Base-by-base conservation (phyloP, 2,888 invertebrate species). In the Hirtodrosophila duncani region DNA sequence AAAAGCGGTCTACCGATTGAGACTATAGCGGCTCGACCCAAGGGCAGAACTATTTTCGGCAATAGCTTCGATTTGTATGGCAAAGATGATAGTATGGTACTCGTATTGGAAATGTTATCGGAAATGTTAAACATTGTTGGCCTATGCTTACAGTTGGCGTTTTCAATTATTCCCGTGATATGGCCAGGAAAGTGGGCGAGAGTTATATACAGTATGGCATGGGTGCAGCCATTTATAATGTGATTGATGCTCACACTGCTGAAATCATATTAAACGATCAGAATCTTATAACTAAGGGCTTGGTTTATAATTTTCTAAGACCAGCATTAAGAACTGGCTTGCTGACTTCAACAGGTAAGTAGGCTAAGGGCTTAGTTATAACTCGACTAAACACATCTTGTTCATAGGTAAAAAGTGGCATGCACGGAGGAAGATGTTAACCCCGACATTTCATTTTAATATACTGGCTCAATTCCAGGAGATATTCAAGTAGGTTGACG, bases 391-490 rank as follows among this genome's bases (percentile, higher is more conserved):
- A 14, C 24, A 1, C 0, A 16, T 11, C 3, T 9, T 1, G 6
- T 6, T 23, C 26, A 0, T 4, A 80, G 81, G 57, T 39, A 60
- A 79, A 34, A 83, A 84, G 44, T 84, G 84, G 84, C 82, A 84
- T 27, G 39, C 37, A 0, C 66, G 84, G 3, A 49, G 78, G 0
- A 56, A 39, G 3, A 53, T 70, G 70, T 55, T 70, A 16, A 52
- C 63, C 0, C 71, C 81, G 0, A 81, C 84, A 0, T 84, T 84
- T 29, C 81, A 84, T 37, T 77, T 82, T 6, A 83, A 74, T 34
- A 83, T 85, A 38, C 49, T 84, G 33, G 64, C 49, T 4, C 81
- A 84, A 24, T 84, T 84, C 43, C 52, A 62, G 11, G 82, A 84
- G 24, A 67, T 83, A 23, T 84, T 84, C 23, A 77, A 71, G 84